Conservation (phyloP, 2,113 vertebrate genomes). For the Hipposideros armiger region DNA sequence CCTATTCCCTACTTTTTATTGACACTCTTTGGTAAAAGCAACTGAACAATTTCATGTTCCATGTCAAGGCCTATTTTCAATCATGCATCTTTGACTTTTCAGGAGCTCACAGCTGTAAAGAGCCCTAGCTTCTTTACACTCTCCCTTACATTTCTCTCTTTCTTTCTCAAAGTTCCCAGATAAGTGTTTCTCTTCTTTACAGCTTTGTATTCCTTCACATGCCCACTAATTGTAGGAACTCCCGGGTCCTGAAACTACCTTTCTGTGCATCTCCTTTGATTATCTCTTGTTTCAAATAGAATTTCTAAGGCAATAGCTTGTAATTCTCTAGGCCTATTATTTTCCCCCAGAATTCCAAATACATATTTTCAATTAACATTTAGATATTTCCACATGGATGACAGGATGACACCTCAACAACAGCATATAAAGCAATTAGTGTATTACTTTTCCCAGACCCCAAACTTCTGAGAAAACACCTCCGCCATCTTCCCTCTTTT, state of each 20-base stretch:
- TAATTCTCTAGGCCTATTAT: not conserved
- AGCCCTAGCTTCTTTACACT: not conserved
- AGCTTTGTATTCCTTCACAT: not conserved
- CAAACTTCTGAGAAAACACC: not conserved
- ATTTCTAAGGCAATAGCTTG: not conserved
- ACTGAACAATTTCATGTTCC: not conserved
- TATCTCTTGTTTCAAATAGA: not conserved
- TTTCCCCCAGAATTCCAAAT: not conserved
- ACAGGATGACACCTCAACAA: not conserved
- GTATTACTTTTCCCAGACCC: not conserved
- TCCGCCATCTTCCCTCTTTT: not conserved
- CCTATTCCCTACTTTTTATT: not conserved
- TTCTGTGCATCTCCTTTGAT: not conserved
- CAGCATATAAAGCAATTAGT: not conserved
- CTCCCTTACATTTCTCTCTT: not conserved
- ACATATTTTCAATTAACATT: not conserved
- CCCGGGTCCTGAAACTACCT: not conserved
- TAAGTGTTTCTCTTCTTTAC: not conserved
- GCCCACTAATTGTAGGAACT: not conserved
- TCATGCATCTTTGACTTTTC: not conserved
- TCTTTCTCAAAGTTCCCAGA: not conserved
- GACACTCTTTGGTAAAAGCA: not conserved
- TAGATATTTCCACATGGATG: not conserved
- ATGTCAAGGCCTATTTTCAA: not conserved
- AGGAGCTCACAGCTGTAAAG: not conserved